A percentile compares a stretch with the other conserved stretches of the same genome.
phyloP scores from a whole-genome alignment of 2,113 vertebrate species.

The Mesocricetus auratus region DNA sequence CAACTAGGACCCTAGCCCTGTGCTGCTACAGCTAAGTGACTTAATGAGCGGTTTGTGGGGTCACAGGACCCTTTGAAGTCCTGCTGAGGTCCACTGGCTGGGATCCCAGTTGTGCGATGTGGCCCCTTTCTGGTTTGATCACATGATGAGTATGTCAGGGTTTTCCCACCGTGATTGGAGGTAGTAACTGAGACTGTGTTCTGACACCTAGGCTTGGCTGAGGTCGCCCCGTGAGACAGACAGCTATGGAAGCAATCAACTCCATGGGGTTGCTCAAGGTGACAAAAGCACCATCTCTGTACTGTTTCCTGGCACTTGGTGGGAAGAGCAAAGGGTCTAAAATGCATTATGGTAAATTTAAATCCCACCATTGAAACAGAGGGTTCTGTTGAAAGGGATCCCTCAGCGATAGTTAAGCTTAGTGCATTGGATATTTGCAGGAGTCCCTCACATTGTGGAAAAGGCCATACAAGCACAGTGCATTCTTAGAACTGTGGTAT shows the following conservation, averaged over 20 bases:
- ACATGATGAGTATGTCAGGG: neutral
- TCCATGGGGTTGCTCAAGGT: neutral
- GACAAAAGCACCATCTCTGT: neutral
- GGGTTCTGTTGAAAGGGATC: slow-evolving; percentile 68
- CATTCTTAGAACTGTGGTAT: slow-evolving; percentile 12
- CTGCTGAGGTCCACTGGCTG: neutral
- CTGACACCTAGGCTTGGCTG: neutral
- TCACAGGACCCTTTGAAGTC: neutral
- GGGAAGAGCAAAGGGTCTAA: neutral
- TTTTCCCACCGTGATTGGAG: neutral
- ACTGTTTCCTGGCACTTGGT: slow-evolving; percentile 54
- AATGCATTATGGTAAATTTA: slow-evolving; percentile 54
- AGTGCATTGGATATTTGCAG: neutral
- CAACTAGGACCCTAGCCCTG: neutral
- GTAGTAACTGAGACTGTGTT: neutral
- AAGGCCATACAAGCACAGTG: neutral
- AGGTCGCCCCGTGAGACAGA: neutral
- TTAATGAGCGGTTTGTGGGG: neutral
- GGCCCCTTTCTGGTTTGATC: neutral
- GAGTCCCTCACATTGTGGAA: slow-evolving; percentile 10
- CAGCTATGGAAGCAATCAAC: neutral
- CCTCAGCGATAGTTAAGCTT: slow-evolving; percentile 28
- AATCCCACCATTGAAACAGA: slow-evolving; percentile 64
- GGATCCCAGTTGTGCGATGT: neutral
- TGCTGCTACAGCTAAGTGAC: neutral